Evolutionary conservation across 2,113 vertebrate genomes (phyloP).

Genomic region (Myanophis thanlyinensis): DNA sequence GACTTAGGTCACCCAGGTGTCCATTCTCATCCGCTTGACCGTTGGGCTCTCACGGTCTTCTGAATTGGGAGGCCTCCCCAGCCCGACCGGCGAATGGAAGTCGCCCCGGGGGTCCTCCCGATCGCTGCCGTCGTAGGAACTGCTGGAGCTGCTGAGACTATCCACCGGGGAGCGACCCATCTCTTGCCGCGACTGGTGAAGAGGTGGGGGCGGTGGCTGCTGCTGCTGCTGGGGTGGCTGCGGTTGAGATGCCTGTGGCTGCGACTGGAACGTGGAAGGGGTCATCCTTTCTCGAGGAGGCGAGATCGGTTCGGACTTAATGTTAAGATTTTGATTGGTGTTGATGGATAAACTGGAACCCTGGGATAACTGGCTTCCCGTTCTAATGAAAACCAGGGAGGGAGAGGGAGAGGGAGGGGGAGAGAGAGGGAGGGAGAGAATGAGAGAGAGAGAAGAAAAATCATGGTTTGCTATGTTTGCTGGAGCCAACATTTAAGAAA

Average conservation of each 20-base stretch:
- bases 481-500: background rate
- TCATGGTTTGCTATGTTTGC: background rate
- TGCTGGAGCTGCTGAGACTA: conserved; percentile 98
- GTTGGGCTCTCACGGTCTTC: conserved; percentile 91
- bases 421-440: no score
- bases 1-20: conserved; percentile 97
- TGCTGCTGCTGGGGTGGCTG: conserved; percentile 48
- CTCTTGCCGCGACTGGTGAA: conserved; percentile 83
- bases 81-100: conserved; percentile 88
- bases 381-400: conserved; percentile 66
- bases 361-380: conserved; percentile 95
- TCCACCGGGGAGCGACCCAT: conserved; percentile 94
- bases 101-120: conserved; percentile 90
- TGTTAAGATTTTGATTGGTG: conserved; percentile 95
- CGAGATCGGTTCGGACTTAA: conserved; percentile 97
- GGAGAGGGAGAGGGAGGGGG: no score
- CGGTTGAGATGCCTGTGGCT: conserved; percentile 63
- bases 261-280: conserved; percentile 83
- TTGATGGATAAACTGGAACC: conserved; percentile 93
- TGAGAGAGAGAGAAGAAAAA: background rate
- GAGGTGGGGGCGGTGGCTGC: conserved; percentile 29
- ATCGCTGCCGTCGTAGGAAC: conserved; percentile 95
- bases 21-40: conserved; percentile 97
- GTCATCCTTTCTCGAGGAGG: conserved; percentile 93
- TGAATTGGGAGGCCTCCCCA: conserved; percentile 81